Percentiles rank a stretch among this genome's conserved stretches.
phyloP scores from a whole-genome alignment of 1,140 invertebrate species.

The Halictus rubicundus region DNA sequence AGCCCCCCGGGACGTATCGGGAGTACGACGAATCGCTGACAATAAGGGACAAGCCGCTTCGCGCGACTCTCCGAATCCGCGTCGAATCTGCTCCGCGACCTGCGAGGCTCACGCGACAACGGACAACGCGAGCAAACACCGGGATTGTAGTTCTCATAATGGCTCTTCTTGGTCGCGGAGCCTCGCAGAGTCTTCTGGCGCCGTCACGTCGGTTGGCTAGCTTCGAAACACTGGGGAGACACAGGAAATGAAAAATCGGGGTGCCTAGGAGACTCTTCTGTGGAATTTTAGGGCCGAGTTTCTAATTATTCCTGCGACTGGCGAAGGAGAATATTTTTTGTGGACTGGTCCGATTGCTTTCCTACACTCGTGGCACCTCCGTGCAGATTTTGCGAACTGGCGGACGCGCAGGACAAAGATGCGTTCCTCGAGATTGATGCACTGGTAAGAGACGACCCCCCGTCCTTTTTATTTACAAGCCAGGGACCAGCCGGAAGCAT shows the following conservation, averaged over 20 bases:
- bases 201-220: background rate
- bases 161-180: background rate
- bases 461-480: no score
- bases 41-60: background rate
- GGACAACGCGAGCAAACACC: background rate
- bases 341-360: no score
- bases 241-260: background rate
- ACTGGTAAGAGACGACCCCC: no score
- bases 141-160: constrained; percentile 35
- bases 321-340: no score
- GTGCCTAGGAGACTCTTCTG: background rate
- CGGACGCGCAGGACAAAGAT: no score
- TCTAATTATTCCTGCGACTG: background rate
- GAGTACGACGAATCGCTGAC: constrained; percentile 33
- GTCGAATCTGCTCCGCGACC: no score
- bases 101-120: background rate
- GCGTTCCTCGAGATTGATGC: no score
- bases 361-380: no score
- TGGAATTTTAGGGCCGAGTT: background rate
- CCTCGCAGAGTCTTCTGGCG: background rate
- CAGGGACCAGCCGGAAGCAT: no score
- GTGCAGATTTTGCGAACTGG: no score
- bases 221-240: background rate
- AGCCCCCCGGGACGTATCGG: background rate
- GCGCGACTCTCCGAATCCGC: no score